phyloP scores from a whole-genome alignment of 2,113 vertebrate genomes.

The Austrofundulus limnaeus region DNA sequence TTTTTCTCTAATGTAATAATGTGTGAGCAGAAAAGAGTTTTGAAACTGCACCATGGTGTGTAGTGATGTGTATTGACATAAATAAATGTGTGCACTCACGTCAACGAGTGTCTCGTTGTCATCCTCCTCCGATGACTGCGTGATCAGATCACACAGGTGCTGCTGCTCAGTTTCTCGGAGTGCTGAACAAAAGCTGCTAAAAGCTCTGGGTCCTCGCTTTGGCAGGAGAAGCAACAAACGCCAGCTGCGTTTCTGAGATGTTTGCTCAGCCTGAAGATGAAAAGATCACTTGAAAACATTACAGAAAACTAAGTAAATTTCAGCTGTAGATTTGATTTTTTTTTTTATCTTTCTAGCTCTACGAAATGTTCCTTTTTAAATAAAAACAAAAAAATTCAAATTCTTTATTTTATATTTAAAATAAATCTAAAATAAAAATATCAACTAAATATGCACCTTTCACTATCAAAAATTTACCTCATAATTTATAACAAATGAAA shows the following conservation, averaged over 20 bases:
- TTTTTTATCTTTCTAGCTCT: neutral
- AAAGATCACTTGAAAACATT: neutral
- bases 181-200: conserved; percentile 86
- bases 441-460: too few relatives aligned
- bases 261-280: conserved; percentile 77
- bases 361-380: neutral
- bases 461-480: too few relatives aligned
- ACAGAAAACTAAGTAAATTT: neutral
- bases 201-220: conserved; percentile 90
- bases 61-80: neutral
- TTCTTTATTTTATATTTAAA: too few relatives aligned
- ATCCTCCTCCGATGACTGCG: conserved; percentile 47
- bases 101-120: conserved; percentile 37
- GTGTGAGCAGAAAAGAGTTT: conserved; percentile 33
- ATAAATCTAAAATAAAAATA: too few relatives aligned
- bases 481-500: too few relatives aligned
- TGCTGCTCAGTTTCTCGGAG: conserved; percentile 87
- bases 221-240: conserved; percentile 86
- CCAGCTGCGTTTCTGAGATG: conserved; percentile 84
- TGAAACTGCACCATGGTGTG: neutral
- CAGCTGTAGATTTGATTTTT: neutral
- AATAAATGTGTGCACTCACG: conserved; percentile 47
- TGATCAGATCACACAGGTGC: conserved; percentile 82
- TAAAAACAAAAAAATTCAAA: too few relatives aligned
- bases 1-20: conserved; percentile 33